Conservation (phyloP, 2,797 vertebrate species). For the Enteromius afrohamiltoni region DNA sequence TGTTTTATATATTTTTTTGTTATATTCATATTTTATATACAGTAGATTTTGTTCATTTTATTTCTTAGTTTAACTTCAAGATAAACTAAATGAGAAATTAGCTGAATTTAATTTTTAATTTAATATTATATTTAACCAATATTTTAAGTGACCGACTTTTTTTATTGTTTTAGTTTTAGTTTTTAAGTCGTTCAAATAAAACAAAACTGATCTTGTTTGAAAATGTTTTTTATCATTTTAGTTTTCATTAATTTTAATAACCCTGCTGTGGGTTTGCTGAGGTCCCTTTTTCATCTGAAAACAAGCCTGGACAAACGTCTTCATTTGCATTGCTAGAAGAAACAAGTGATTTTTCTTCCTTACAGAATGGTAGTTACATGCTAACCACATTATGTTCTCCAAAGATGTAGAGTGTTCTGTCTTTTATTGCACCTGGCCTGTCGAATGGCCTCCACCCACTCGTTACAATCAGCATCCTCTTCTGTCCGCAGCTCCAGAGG, state of each 20-base stretch:
- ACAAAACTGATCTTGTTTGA: no score
- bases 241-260: no score
- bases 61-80: background rate
- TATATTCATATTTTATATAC: no score
- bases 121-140: no score
- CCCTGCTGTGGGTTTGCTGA: no score
- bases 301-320: no score
- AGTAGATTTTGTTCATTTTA: no score
- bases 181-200: no score
- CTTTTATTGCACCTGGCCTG: conserved; percentile 86
- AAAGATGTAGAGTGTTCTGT: background rate
- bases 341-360: background rate
- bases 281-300: background rate
- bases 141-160: no score
- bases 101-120: no score
- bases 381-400: background rate
- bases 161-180: no score
- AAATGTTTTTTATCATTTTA: background rate
- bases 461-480: conserved; percentile 88
- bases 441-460: conserved; percentile 95
- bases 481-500: conserved; percentile 93
- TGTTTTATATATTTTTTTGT: no score
- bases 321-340: background rate
- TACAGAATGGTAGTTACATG: background rate
- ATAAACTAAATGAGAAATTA: background rate